Conservation (phyloP, 2,888 invertebrate genomes). For the Tubulanus polymorphus region DNA sequence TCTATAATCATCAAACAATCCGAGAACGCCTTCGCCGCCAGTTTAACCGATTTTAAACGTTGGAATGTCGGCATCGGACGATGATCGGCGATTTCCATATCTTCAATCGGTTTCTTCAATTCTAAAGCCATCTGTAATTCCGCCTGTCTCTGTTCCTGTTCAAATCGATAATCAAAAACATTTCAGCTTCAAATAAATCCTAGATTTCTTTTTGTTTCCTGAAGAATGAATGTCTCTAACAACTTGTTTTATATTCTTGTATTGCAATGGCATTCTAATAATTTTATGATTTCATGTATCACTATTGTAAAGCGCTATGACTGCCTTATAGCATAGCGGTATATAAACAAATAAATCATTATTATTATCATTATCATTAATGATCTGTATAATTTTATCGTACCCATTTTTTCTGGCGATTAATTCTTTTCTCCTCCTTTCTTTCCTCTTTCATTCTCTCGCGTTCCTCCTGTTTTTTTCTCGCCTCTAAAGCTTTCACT, state of each 20-base stretch:
- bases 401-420: conserved; percentile 68
- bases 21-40: conserved; percentile 85
- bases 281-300: no score
- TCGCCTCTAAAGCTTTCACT: conserved; percentile 79
- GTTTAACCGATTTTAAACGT: conserved; percentile 73
- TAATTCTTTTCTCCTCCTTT: conserved; percentile 65
- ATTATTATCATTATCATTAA: no score
- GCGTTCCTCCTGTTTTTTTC: conserved; percentile 72
- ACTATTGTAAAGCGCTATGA: no score
- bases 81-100: conserved; percentile 70
- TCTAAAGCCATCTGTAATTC: conserved; percentile 67
- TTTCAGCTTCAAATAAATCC: not conserved
- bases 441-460: conserved; percentile 76
- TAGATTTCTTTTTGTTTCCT: no score
- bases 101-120: conserved; percentile 85
- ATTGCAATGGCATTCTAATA: no score
- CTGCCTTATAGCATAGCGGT: no score
- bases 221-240: no score
- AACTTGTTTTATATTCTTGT: no score
- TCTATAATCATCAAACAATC: conserved; percentile 93
- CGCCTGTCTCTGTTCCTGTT: conserved; percentile 63
- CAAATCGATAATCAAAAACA: not conserved
- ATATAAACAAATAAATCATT: no score
- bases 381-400: no score
- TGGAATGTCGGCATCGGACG: conserved; percentile 59